Conservation (phyloP, 2,888 invertebrate species). For the Carabus problematicus region DNA sequence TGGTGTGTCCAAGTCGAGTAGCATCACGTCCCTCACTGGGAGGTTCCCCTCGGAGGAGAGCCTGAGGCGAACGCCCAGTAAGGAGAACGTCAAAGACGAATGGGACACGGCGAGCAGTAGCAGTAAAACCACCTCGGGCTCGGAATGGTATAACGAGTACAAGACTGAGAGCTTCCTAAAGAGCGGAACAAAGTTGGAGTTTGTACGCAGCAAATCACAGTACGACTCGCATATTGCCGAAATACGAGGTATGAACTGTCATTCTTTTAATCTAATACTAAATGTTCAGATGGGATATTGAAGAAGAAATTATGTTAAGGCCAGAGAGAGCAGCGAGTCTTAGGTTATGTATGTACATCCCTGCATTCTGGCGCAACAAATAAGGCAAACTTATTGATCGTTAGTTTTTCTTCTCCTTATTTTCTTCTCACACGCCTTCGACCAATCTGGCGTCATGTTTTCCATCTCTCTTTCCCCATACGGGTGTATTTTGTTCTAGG, state of each 20-base stretch:
- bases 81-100: conserved; percentile 53
- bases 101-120: conserved; percentile 57
- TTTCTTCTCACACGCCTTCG: background rate
- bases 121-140: conserved; percentile 56
- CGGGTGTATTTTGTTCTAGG: too few species aligned
- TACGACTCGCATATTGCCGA: conserved; percentile 87
- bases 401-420: conserved; percentile 18
- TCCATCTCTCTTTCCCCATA: background rate
- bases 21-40: conserved; percentile 61
- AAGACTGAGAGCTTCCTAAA: conserved; percentile 68
- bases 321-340: too few species aligned
- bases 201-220: conserved; percentile 79
- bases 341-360: background rate
- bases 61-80: conserved; percentile 59
- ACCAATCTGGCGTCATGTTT: background rate
- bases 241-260: conserved; percentile 76
- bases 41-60: conserved; percentile 66
- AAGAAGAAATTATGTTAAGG: too few species aligned
- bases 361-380: conserved; percentile 2
- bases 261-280: conserved; percentile 6
- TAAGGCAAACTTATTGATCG: conserved; percentile 16
- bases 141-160: conserved; percentile 68
- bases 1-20: conserved; percentile 62
- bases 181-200: conserved; percentile 73
- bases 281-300: too few species aligned